Evolutionary conservation across 2,113 vertebrate species (phyloP), one percentile per base, ranked within the genome.

Genomic region (Anarrhichthys ocellatus): DNA sequence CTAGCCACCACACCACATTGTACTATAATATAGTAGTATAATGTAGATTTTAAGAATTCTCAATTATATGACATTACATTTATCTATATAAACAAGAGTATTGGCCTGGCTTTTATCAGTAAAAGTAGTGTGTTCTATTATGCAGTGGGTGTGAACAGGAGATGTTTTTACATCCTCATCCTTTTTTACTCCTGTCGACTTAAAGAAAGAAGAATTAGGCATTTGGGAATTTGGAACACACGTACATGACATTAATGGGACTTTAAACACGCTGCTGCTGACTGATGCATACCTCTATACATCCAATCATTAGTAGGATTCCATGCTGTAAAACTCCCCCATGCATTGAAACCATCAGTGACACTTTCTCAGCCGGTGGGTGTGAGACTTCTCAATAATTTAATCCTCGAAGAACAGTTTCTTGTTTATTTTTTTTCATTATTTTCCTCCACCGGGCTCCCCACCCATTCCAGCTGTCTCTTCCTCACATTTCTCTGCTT

Each of bases 381-480:
- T 1, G 3, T 70, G 9, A 78, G 5, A 5, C 59, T 0, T 63
- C 17, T 38, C 9, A 52, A 11, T 81, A 27, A 65, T 48, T 50
- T 27, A 36, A 48, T 42, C 6, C 38, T 32, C 8, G 38, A 62
- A 69, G 54, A 42, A 62, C 5, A 62, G 8, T 40, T 29, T 36
- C 9, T 84, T 5, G 58, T 46, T 27, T 61, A 40, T 24, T 62
- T 29, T 44, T 44, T 9, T 13, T 3, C 10, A 42, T 42, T 2
- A 14, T 14, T 50, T n/a, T 13, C 54, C 18, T 20, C 18, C 14
- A 5, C 15, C 2, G 32, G 22, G 48, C 64, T 81, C 75, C 77
- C n/a, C 86, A 73, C 92, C 89, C 87, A 70, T 46, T 65, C 8
- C 79, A 80, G 77, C 65, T 86, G 81, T 82, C 84, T 72, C 40